Percentiles rank a stretch among this genome's conserved stretches.
phyloP scores from a whole-genome alignment of 2,113 vertebrate species.

The Ammospiza nelsoni region DNA sequence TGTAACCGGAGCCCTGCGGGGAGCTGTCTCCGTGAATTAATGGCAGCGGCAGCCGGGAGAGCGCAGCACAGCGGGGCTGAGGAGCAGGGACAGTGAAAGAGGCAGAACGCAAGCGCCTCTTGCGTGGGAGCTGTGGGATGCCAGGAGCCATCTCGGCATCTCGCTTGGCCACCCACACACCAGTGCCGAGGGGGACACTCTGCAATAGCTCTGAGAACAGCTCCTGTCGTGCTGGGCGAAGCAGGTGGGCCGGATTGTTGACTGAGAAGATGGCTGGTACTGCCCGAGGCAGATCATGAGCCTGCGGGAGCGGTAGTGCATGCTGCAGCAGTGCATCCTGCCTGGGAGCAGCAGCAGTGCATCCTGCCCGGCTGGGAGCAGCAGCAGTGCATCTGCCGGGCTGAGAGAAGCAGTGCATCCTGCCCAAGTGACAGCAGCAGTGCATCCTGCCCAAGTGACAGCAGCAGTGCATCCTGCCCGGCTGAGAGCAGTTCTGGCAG shows the following conservation, averaged over 20 bases:
- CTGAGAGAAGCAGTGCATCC: no score
- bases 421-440: no score
- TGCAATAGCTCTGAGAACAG: neutral
- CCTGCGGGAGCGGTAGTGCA: neutral
- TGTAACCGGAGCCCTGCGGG: rapidly evolving
- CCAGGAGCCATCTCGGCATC: neutral
- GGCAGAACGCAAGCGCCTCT: rapidly evolving
- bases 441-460: no score
- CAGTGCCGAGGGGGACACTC: neutral
- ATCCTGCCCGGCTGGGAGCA: no score
- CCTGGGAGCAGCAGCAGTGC: no score
- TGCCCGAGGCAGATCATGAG: neutral
- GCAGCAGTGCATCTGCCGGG: no score
- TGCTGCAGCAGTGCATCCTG: no score
- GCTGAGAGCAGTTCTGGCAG: neutral
- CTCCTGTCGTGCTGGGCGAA: neutral
- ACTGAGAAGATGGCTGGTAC: neutral
- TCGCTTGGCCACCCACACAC: neutral
- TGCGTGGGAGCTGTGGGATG: neutral
- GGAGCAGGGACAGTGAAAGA: neutral
- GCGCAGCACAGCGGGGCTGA: rapidly evolving
- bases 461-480: no score
- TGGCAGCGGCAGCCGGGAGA: neutral
- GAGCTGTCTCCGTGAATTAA: neutral
- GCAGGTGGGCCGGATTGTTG: neutral